A percentile compares a stretch with the other conserved stretches of the same genome.
Conservation (phyloP, 2,113 vertebrate species). For the Bombycilla garrulus region DNA sequence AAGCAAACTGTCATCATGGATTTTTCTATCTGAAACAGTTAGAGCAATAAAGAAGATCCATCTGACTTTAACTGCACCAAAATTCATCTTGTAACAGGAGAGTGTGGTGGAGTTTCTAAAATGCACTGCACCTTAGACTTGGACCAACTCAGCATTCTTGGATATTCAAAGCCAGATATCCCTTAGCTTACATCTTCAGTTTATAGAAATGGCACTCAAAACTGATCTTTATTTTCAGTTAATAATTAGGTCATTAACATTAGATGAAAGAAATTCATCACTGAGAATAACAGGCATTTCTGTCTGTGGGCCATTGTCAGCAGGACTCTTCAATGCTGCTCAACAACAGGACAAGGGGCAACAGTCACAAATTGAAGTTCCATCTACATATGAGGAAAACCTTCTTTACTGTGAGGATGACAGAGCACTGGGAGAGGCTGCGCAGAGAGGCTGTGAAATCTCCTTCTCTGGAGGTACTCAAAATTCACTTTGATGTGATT, state of each 20-base stretch:
- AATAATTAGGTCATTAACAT: not conserved
- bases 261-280: not conserved
- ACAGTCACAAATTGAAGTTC: not conserved
- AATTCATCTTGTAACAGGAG: not conserved
- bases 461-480: not conserved
- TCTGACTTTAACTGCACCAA: not conserved
- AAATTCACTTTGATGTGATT: not conserved
- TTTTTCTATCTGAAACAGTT: slow-evolving; percentile 1
- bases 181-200: not conserved
- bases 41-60: not conserved
- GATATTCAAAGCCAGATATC: not conserved
- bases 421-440: not conserved
- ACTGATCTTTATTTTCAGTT: not conserved
- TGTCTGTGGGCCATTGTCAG: not conserved
- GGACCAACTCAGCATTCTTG: not conserved
- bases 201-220: not conserved
- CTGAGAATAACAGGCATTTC: not conserved
- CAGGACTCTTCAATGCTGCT: not conserved
- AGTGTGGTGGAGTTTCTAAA: not conserved
- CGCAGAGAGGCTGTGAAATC: not conserved
- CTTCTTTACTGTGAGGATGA: not conserved
- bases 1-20: not conserved
- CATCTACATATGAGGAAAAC: not conserved
- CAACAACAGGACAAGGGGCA: not conserved
- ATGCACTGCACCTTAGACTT: not conserved